Evolutionary conservation across 2,797 vertebrate species (phyloP), one percentile per base, ranked within the genome.

Genomic region (Sarcoramphus papa): DNA sequence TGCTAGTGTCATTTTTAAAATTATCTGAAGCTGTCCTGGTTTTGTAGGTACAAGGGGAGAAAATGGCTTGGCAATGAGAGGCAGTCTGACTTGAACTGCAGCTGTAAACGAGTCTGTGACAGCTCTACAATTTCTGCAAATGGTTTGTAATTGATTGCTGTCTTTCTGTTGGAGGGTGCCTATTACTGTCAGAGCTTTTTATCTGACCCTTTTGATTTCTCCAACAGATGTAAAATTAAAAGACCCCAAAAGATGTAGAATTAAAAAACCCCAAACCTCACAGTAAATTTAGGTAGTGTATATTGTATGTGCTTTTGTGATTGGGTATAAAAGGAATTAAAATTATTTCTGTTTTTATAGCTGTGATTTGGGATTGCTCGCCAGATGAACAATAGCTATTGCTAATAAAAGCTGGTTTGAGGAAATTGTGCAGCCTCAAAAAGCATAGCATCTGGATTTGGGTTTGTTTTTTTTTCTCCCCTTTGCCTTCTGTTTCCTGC

Each of bases 111-210:
- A 69, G 93, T 91, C 93, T 90, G 96, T 98, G 97, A 97, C 97
- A 98, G 97, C 97, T 97, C 97, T 93, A 24, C 97, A 98, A 97
- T 98, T 98, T 98, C 95, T 95, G 82, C 96, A 98, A 98, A 97
- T 97, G 93, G 97, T 48, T 97, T 97, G 92, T 98, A 98, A 98
- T 98, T 97, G 97, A 97, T 97, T 95, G 97, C 97, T 95, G 82
- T 97, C 95, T 96, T 91, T 97, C 92, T 96, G 87, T 62, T 95
- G 82, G 75, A 97, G 96, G 92, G 97, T 97, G 89, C 97, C 97
- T 97, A 98, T 98, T 98, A 98, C 95, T 97, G 98, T 98, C 97
- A 98, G 53, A 67, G 95, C 90, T 94, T 97, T 98, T 97, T 97
- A 95, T 98, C 88, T 90, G 90, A 97, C 95, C 96, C 79, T 93